phyloP scores from a whole-genome alignment of 2,113 vertebrate genomes.

The Apteryx owenii region DNA sequence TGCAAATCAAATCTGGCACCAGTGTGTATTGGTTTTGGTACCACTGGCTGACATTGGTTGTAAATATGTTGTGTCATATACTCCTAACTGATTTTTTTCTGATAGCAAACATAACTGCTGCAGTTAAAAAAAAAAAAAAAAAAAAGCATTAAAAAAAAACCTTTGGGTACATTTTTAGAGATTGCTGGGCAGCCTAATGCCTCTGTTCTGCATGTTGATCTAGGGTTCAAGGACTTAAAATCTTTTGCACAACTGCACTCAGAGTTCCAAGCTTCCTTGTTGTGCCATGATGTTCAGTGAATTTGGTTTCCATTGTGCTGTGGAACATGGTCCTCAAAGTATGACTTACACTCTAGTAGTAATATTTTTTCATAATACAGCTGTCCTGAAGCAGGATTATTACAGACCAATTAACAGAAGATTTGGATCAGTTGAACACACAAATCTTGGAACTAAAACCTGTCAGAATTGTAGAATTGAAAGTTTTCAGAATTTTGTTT shows the following conservation, averaged over 20 bases:
- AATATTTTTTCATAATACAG: background rate
- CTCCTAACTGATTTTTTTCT: background rate
- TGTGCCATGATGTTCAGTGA: background rate
- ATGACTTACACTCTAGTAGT: no score
- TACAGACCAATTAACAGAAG: no score
- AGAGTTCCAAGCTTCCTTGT: background rate
- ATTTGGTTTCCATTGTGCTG: no score
- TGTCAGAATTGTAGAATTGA: background rate
- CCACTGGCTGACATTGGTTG: background rate
- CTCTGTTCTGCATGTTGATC: background rate
- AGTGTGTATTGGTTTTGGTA: background rate
- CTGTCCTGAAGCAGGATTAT: background rate
- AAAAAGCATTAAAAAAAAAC: background rate
- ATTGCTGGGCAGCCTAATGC: background rate
- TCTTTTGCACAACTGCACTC: background rate
- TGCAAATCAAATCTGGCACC: background rate
- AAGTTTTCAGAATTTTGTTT: background rate
- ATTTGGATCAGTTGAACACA: no score
- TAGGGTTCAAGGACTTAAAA: background rate
- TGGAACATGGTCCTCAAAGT: no score
- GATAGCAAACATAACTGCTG: background rate
- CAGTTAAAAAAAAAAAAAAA: background rate
- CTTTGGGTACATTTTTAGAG: rapidly evolving
- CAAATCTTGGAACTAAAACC: background rate
- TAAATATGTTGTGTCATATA: background rate